Evolutionary conservation across 2,888 invertebrate species (phyloP).

Genomic region (Oscheius sp.): DNA sequence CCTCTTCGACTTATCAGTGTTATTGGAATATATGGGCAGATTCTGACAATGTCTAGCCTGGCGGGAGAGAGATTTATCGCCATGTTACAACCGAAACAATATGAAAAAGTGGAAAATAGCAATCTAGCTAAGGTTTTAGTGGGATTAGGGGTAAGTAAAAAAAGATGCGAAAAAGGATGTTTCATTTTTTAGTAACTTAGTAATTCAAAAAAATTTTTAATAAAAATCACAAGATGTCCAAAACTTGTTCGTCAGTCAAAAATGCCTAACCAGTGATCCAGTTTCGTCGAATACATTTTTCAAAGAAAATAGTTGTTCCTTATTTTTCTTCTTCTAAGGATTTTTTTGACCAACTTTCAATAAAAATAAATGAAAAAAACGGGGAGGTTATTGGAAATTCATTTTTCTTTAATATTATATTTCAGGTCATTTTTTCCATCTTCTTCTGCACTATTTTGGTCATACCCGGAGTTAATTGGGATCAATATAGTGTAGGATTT

Average conservation of each 20-base stretch:
- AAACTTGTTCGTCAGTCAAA: too few relatives aligned
- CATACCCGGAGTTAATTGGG: conserved; percentile 26
- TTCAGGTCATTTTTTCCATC: conserved; percentile 14
- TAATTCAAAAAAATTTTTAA: too few relatives aligned
- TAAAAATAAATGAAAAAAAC: too few relatives aligned
- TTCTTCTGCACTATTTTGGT: conserved; percentile 4
- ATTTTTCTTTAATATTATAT: background rate
- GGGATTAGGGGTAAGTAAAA: background rate
- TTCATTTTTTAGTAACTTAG: too few relatives aligned
- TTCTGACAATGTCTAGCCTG: conserved; percentile 20
- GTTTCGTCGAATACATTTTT: too few relatives aligned
- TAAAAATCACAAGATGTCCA: too few relatives aligned
- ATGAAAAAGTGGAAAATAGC: conserved; percentile 16
- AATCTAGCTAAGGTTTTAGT: conserved; percentile 13
- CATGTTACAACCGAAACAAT: conserved; percentile 1
- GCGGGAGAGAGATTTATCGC: conserved; percentile 26
- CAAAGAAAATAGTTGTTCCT: too few relatives aligned
- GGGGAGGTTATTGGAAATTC: too few relatives aligned
- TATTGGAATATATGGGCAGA: conserved; percentile 22
- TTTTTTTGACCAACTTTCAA: too few relatives aligned
- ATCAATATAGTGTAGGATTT: conserved; percentile 12
- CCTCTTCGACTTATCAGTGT: conserved; percentile 23
- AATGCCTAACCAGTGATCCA: too few relatives aligned
- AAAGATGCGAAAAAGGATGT: background rate
- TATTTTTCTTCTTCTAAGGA: too few relatives aligned